Base-by-base conservation (phyloP, 2,888 invertebrate species). In the Alitta virens region DNA sequence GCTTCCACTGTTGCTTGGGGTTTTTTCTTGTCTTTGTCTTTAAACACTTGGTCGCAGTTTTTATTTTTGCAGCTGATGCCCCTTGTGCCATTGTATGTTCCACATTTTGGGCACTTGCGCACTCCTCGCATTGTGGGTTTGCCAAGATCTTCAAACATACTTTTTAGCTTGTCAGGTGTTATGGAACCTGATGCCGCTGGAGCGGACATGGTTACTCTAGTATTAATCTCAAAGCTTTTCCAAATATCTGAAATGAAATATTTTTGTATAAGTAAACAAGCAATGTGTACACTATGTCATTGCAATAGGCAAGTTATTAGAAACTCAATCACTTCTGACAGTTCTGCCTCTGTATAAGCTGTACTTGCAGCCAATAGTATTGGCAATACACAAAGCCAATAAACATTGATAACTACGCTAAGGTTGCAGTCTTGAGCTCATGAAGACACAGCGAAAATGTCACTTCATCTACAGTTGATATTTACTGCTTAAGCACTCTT, bases 21-120 rank as follows among this genome's bases (percentile, higher is more conserved):
- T 66, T 82, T 74, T 84, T 86, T 52, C 84, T 86, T 54, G 82
- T 85, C 75, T 53, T 76, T 76, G 52, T 87, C 86, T 76, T 88
- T 88, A 72, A 89, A 88, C 0, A 88, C 85, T 18, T 85, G 86
- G 77, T 87, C 86, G 77, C 90, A 90, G 16, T 84, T 81, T 76
- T 87, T 88, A 76, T 90, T 90, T 78, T 90, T 90, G 76, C 90
- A 90, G 67, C 86, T 86, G 24, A 86, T 83, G n/a, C 90, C 88
- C 59, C 91, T 84, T 0, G 89, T 90, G 1, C 91, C 91, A 80
- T 90, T 91, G 66, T 87, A 87, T 1, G 86, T 86, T 0, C 89
- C 89, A 83, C 91, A 92, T 74, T 88, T 88, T 0, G 86, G 86
- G 75, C 91, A 92, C 74, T 88, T 89, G 69, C 88, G 85, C 0